A percentile compares a stretch with the other conserved stretches of the same genome.
These are phyloP conservation scores for Galaxias olidus DNA, from an alignment of 2,797 vertebrate genomes.

Conservation along the genomic window DNA sequence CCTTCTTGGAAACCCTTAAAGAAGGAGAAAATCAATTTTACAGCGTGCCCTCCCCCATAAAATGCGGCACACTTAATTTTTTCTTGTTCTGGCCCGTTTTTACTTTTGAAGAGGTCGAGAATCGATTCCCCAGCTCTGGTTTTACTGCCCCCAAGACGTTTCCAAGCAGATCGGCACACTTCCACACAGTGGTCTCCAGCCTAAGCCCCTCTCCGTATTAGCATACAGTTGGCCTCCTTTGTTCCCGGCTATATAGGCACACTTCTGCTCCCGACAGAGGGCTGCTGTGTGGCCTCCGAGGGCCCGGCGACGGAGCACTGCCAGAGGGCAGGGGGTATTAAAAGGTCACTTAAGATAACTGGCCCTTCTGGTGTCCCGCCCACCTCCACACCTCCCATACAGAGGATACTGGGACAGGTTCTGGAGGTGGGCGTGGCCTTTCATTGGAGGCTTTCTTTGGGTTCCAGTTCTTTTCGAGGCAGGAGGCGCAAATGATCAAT, in stretches of 20 bases:
- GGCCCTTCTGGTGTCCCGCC: conserved; percentile 68
- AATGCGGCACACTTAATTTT: conserved; percentile 45
- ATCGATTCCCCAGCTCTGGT: conserved; percentile 60
- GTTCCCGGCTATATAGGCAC: conserved; percentile 55
- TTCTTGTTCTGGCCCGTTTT: conserved; percentile 37
- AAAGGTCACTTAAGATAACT: conserved; percentile 74
- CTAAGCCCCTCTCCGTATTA: conserved; percentile 57
- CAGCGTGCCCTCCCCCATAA: conserved; percentile 51
- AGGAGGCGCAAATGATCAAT: not conserved
- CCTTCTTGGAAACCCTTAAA: conserved; percentile 56
- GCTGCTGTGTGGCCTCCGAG: conserved; percentile 62
- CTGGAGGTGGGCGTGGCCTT: conserved; percentile 23
- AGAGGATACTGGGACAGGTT: conserved; percentile 54
- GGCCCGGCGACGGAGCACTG: conserved; percentile 33
- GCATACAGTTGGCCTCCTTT: conserved; percentile 77
- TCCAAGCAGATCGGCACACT: conserved; percentile 28
- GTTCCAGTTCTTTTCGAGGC: not conserved
- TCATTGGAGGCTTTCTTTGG: conserved; percentile 8
- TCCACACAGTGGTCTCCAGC: conserved; percentile 23
- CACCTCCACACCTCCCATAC: conserved; percentile 51
- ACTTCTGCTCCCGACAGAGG: conserved; percentile 59
- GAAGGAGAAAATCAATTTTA: conserved; percentile 76
- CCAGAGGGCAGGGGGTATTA: conserved; percentile 58
- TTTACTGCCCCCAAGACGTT: conserved; percentile 44
- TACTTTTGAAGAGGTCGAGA: conserved; percentile 34